Conservation (phyloP, 35 echinoderm and acorn worm species). For the Apostichopus japonicus region DNA sequence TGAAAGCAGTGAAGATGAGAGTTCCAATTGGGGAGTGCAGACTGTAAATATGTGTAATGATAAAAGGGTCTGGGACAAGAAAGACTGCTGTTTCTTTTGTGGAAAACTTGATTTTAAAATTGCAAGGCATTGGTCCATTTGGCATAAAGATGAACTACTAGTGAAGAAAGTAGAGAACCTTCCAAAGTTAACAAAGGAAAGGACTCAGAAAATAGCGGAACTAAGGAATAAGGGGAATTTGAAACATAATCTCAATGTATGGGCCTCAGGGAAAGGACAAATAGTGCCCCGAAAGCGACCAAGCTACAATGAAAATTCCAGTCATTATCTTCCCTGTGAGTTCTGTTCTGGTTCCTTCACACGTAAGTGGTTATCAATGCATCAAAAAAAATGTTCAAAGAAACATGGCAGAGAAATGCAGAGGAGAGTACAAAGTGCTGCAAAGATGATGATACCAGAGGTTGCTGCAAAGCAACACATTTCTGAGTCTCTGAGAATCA, state of each 20-base stretch:
- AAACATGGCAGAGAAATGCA: not conserved
- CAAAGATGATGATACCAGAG: slow-evolving; percentile 50
- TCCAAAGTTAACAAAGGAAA: not conserved
- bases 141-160: not conserved
- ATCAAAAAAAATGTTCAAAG: not conserved
- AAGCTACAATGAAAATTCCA: not conserved
- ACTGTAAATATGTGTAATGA: too few species aligned
- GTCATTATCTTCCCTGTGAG: slow-evolving; percentile 28
- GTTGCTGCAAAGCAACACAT: not conserved
- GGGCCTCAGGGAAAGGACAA: slow-evolving; percentile 6
- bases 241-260: slow-evolving; percentile 1
- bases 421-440: slow-evolving; percentile 25
- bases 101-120: not conserved
- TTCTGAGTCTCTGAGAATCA: slow-evolving; percentile 1
- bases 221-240: slow-evolving; percentile 36
- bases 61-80: not conserved
- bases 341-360: slow-evolving; percentile 2
- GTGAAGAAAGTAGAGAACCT: not conserved
- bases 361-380: not conserved
- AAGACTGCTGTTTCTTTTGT: not conserved
- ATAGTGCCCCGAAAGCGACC: slow-evolving; percentile 7
- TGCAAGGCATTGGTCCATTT: not conserved
- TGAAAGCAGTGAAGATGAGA: too few species aligned
- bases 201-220: not conserved
- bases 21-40: too few species aligned